phyloP scores from a whole-genome alignment of 1,140 invertebrate genomes.

The Panagrolaimus sp. region DNA sequence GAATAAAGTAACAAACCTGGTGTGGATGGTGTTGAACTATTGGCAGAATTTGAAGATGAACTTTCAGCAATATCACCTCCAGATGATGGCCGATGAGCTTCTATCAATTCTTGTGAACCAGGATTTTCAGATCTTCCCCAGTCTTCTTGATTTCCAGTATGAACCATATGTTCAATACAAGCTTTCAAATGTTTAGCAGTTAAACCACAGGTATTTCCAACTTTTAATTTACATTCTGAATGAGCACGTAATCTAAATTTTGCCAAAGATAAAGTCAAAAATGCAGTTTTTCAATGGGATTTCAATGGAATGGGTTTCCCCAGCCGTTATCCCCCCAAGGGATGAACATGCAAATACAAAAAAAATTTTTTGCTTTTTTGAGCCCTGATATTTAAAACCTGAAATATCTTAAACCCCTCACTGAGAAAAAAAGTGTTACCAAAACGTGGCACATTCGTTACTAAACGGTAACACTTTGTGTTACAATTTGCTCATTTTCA shows the following conservation, averaged over 20 bases:
- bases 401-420: too few relatives aligned
- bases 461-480: too few relatives aligned
- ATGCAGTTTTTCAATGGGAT: too few relatives aligned
- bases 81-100: slow-evolving; percentile 28
- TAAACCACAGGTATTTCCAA: slow-evolving; percentile 40
- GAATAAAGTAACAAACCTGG: slow-evolving; percentile 31
- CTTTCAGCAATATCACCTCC: slow-evolving; percentile 23
- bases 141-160: slow-evolving; percentile 46
- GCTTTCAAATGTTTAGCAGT: slow-evolving; percentile 49
- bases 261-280: too few relatives aligned
- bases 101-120: slow-evolving; percentile 20
- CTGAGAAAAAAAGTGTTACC: too few relatives aligned
- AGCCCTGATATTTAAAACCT: too few relatives aligned
- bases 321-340: too few relatives aligned
- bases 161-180: slow-evolving; percentile 45
- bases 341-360: too few relatives aligned
- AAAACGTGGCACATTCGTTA: too few relatives aligned
- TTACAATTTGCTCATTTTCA: too few relatives aligned
- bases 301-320: too few relatives aligned
- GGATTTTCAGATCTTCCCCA: slow-evolving; percentile 42
- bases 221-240: slow-evolving; percentile 18
- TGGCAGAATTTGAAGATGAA: slow-evolving; percentile 33
- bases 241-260: slow-evolving; percentile 41
- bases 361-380: too few relatives aligned
- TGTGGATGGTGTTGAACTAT: slow-evolving; percentile 38